Base-by-base conservation (phyloP, 2,888 invertebrate genomes). In the Auanema sp. region DNA sequence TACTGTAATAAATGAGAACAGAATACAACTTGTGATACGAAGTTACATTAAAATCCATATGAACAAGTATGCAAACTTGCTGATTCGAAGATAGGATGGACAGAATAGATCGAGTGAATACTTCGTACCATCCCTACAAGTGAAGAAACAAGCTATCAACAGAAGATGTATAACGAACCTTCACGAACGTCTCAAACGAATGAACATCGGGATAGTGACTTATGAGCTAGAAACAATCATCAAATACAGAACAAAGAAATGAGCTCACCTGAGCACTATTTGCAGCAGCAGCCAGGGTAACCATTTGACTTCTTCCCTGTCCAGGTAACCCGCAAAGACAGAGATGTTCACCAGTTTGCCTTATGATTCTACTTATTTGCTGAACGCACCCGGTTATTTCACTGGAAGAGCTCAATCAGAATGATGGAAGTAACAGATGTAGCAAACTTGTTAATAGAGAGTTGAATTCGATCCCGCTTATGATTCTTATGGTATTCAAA, bases 401-500 rank as follows among this genome's bases (percentile, higher is more conserved):
- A 40, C 76, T 72, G 47, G 40, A 69, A 43, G 12, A 55, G 4
- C 3, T 16, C 12, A n/a, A 52, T n/a, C n/a, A n/a, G n/a, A n/a
- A 5, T 52, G 18, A 18, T 33, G 8, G 33, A 33, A 33, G 33
- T 25, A 33, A 54, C 14, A 14, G 24, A 16, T 23, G 4, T 1
- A 55, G 11, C 54, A 25, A 42, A 73, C 74, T 77, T 72, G 24
- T 75, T 75, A 4, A 78, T 58, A 40, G 72, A 70, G 41, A 78
- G 49, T 16, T 72, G 62, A n/a, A 78, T 71, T 10, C 68, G 59
- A 57, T 66, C 73, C 23, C 71, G 71, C 14, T 68, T 66, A 62
- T 76, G 76, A 43, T 76, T 75, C 25, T 72, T 54, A 41, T 72
- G 72, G 57, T 75, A 71, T 50, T 78, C 78, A 60, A 79, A 78